Percentiles rank a stretch among this genome's conserved stretches.
Conservation (phyloP, 2,888 invertebrate genomes). For the Xylota segnis region DNA sequence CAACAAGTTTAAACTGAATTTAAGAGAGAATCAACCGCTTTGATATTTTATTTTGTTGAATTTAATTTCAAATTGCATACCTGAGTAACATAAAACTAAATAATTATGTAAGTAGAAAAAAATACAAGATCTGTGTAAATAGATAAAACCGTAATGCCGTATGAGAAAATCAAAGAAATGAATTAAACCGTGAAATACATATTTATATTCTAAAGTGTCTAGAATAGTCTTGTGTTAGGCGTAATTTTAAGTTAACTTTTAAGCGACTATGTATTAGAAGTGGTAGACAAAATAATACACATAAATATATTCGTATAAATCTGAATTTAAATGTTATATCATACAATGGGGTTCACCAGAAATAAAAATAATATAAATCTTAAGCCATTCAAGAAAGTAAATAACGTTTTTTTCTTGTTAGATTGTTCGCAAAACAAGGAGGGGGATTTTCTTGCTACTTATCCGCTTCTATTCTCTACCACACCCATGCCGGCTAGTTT, state of each 20-base stretch:
- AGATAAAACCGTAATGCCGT: neutral
- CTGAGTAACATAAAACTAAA: conserved; percentile 45
- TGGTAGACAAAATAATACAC: conserved; percentile 1
- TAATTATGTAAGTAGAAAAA: neutral
- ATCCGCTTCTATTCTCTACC: too few species aligned
- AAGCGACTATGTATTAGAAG: conserved; percentile 61
- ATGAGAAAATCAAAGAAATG: neutral
- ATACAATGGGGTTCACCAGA: conserved; percentile 39
- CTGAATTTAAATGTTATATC: conserved; percentile 48
- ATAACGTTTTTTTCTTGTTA: neutral
- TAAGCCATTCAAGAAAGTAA: neutral
- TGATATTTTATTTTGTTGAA: conserved; percentile 66
- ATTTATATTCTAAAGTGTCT: neutral
- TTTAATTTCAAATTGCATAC: conserved; percentile 45
- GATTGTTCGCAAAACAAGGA: too few species aligned
- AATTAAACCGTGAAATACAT: neutral
- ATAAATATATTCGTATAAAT: conserved; percentile 52
- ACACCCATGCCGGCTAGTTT: too few species aligned
- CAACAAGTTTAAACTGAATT: conserved; percentile 8
- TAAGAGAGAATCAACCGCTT: conserved; percentile 32
- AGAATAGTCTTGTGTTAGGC: neutral
- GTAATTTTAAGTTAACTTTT: conserved; percentile 34
- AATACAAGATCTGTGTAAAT: conserved; percentile 3
- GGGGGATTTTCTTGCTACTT: too few species aligned
- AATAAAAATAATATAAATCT: conserved; percentile 43